phyloP scores from a whole-genome alignment of 2,113 vertebrate species.

The Neotragus pygmaeus region DNA sequence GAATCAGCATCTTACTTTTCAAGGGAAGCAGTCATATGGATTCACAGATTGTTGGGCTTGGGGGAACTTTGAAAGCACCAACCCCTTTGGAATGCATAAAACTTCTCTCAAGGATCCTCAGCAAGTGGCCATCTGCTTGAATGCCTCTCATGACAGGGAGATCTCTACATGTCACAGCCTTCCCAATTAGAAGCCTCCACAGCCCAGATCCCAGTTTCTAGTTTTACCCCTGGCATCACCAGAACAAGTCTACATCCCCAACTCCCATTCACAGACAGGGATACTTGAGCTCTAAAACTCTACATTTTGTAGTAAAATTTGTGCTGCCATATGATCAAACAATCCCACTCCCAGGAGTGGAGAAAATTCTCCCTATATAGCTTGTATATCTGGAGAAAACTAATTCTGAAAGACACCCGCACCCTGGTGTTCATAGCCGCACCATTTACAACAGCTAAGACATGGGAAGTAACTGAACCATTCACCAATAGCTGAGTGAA shows the following conservation, averaged over 20 bases:
- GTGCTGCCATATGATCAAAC: neutral
- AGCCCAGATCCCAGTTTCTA: neutral
- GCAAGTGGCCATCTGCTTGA: neutral
- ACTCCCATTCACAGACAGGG: neutral
- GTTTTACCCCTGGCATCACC: neutral
- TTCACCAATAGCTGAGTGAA: neutral
- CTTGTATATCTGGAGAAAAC: neutral
- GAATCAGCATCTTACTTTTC: neutral
- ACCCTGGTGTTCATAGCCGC: neutral
- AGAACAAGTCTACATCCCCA: neutral
- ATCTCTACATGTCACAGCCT: neutral
- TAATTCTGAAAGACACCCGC: neutral
- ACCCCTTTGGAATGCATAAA: neutral
- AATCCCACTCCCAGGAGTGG: neutral
- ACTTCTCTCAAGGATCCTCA: neutral
- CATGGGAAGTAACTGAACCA: neutral
- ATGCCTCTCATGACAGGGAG: neutral
- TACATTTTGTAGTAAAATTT: neutral
- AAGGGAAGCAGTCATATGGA: neutral
- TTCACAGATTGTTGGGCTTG: neutral
- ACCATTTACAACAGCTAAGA: neutral
- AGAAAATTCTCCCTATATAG: neutral
- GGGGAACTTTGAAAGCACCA: neutral
- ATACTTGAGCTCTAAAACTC: neutral
- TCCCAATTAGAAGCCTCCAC: neutral